Conservation (phyloP, 2,113 vertebrate genomes). For the Crotalus tigris region DNA sequence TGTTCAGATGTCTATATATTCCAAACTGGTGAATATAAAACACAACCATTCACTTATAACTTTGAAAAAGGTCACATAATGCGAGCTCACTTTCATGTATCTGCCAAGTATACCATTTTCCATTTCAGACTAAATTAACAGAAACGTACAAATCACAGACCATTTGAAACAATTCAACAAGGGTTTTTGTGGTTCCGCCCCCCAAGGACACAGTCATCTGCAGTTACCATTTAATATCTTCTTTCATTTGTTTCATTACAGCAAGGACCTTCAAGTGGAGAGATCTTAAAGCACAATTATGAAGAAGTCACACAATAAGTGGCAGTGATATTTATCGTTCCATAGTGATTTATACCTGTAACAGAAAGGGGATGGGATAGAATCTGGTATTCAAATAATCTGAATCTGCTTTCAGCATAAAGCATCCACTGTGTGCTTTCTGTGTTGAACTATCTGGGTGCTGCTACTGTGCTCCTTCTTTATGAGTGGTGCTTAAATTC, state of each 20-base stretch:
- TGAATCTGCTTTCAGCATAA: neutral
- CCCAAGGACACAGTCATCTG: neutral
- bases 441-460: neutral
- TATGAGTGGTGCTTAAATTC: neutral
- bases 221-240: neutral
- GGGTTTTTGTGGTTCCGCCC: neutral
- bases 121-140: neutral
- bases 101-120: neutral
- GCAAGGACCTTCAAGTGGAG: rapidly evolving
- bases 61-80: neutral
- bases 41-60: neutral
- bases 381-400: neutral
- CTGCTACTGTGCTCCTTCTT: neutral
- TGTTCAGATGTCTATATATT: neutral
- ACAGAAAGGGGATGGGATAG: neutral
- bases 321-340: neutral
- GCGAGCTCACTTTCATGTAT: neutral
- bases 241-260: neutral
- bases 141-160: neutral
- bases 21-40: neutral
- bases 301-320: neutral
- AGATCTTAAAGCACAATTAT: neutral
- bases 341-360: neutral
- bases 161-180: neutral
- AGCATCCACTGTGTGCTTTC: neutral